phyloP scores from a whole-genome alignment of 2,113 vertebrate species.

The Gopherus evgoodei region DNA sequence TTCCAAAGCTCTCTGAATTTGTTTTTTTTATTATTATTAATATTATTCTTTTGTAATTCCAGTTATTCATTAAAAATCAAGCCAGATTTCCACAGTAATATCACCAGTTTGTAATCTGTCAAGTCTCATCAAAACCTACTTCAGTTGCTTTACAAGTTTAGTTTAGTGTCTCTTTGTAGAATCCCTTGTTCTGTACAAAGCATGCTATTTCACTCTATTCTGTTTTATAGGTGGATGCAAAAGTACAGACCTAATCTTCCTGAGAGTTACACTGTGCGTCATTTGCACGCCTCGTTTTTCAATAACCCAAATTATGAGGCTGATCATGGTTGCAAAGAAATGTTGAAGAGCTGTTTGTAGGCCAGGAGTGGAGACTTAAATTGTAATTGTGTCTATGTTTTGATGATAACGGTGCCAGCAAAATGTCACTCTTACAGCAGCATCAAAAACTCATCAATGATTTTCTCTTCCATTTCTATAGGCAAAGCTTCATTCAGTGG shows the following conservation, averaged over 20 bases:
- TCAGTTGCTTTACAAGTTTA: not conserved
- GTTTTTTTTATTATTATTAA: not conserved
- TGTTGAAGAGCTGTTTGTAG: not conserved
- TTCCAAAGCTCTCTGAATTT: not conserved
- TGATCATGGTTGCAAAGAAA: not conserved
- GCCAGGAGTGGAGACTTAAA: not conserved
- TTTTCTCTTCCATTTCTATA: not conserved
- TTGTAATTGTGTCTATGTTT: not conserved
- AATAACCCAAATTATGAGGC: not conserved
- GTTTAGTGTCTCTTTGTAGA: not conserved
- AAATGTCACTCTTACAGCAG: not conserved
- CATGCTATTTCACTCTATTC: not conserved
- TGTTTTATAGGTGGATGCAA: not conserved
- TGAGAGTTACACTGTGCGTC: not conserved
- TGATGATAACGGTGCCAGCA: accelerated
- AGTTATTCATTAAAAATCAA: not conserved
- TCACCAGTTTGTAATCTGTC: not conserved
- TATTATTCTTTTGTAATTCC: not conserved
- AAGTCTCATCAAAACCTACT: not conserved
- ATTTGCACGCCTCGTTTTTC: not conserved
- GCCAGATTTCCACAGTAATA: not conserved
- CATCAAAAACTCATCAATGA: not conserved
- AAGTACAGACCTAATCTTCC: not conserved
- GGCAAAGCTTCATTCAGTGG: not conserved
- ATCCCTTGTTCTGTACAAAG: not conserved